These are phyloP conservation scores for Fistularia tabacaria DNA, from an alignment of 2,797 vertebrate genomes.

Conservation along the genomic window DNA sequence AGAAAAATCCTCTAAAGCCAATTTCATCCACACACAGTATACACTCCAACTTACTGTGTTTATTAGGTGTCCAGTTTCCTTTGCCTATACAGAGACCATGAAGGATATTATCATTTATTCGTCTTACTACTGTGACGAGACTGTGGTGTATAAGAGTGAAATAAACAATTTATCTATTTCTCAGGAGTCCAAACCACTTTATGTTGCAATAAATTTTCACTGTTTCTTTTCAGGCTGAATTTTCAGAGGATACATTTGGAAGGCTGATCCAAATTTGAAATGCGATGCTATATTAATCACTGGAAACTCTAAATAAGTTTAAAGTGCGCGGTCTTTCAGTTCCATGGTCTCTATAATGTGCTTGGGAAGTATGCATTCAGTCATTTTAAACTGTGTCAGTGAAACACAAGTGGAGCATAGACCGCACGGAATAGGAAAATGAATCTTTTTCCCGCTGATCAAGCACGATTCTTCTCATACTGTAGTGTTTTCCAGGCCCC, in stretches of 20 bases:
- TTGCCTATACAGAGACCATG: slow-evolving; percentile 36
- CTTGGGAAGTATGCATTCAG: slow-evolving; percentile 36
- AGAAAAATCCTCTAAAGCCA: slow-evolving; percentile 53
- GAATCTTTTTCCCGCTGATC: slow-evolving; percentile 40
- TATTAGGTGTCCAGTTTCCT: slow-evolving; percentile 53
- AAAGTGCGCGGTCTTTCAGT: slow-evolving; percentile 32
- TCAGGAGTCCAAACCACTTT: neutral
- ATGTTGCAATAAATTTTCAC: neutral
- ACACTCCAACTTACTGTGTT: slow-evolving; percentile 56
- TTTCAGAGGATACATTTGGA: too few species aligned
- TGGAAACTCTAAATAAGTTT: slow-evolving; percentile 6
- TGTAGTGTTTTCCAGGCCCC: slow-evolving; percentile 50
- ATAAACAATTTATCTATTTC: slow-evolving; percentile 27
- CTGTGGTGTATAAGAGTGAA: slow-evolving; percentile 9
- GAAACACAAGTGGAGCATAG: slow-evolving; percentile 33
- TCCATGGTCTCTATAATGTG: slow-evolving; percentile 26
- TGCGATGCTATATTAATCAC: too few species aligned
- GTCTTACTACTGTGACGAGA: slow-evolving; percentile 24
- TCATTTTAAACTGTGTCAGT: slow-evolving; percentile 38
- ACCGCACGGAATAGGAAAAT: slow-evolving; percentile 41
- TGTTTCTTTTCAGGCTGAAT: neutral
- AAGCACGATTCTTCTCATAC: slow-evolving; percentile 44
- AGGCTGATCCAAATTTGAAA: too few species aligned
- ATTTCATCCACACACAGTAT: slow-evolving; percentile 58
- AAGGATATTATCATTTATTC: slow-evolving; percentile 43